These are phyloP conservation scores for Nannospalax galili DNA, from an alignment of 2,113 vertebrate genomes.

Conservation along the genomic window DNA sequence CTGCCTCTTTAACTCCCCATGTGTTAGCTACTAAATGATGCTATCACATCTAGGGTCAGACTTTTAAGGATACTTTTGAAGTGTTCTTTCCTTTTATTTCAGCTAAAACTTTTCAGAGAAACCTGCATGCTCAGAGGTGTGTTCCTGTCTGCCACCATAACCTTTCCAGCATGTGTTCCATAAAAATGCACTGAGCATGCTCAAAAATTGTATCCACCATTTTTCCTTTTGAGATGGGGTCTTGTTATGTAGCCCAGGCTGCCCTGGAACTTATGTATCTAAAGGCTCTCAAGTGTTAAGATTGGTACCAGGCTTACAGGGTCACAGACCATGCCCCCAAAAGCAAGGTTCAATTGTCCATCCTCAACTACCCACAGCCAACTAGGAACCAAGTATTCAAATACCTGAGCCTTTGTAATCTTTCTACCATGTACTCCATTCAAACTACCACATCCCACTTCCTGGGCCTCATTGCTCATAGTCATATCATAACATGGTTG, in stretches of 20 bases:
- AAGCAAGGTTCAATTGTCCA: neutral
- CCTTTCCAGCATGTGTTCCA: neutral
- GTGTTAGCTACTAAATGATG: neutral
- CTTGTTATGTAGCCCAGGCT: neutral
- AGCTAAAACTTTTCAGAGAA: neutral
- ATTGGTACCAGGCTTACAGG: neutral
- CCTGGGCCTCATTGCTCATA: too few species aligned
- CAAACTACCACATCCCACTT: too few species aligned
- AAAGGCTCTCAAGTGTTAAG: neutral
- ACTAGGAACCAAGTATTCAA: too few species aligned
- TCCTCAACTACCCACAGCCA: too few species aligned
- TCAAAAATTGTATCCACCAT: neutral
- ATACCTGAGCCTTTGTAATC: too few species aligned
- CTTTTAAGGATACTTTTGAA: neutral
- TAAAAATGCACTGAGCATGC: neutral
- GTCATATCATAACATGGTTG: too few species aligned
- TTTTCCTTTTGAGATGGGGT: neutral
- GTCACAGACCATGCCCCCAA: neutral
- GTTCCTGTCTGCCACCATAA: neutral
- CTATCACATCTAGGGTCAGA: neutral
- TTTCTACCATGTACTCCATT: too few species aligned
- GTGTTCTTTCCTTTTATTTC: neutral
- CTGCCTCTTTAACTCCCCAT: neutral
- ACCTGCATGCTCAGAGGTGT: neutral
- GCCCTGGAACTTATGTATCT: neutral